Base-by-base conservation (phyloP, 2,888 invertebrate species). In the Eupithecia subfuscata region DNA sequence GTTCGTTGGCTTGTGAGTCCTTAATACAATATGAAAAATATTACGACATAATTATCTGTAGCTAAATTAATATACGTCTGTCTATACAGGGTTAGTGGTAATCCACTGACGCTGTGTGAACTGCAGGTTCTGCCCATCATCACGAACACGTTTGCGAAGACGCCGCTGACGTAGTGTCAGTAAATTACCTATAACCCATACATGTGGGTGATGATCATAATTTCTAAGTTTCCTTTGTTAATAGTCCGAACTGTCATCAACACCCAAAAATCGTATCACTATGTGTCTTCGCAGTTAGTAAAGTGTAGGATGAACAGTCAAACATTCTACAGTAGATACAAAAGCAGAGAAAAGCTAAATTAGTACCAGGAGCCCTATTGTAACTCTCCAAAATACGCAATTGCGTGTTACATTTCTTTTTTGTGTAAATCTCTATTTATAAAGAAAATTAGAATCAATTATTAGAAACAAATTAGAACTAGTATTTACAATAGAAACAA, bases 21-120 rank as follows among this genome's bases (percentile, higher is more conserved):
- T 56, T 25, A 14, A 14, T 60, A 60, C 25, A 25, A 60, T 14
- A 60, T 22, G 60, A 5, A 60, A 18, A 60, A 60, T 60, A 60
- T 25, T 60, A 60, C 60, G 25, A n/a, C n/a, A n/a, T n/a, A n/a
- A n/a, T n/a, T 60, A 60, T 60, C 60, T 60, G 25, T 60, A 60
- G 60, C 60, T 60, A 14, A 60, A 60, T 60, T 25, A 56, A 60
- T 56, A 56, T 56, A 22, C 22, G 0, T 22, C 9, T 22, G 7
- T 22, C 18, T 52, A 7, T 52, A n/a, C 37, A 37, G 37, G 37
- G 37, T 37, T 37, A 5, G 2, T 37, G 37, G 37, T 5, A 37
- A 37, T 37, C 7, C 5, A 37, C 37, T 37, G 4, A 37, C 7
- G 5, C 37, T 37, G 5, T 6, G 37, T 37, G 5, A 37, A 37